A percentile compares a stretch with the other conserved stretches of the same genome.
Evolutionary conservation across 2,888 invertebrate species (phyloP).

Genomic region (Cataglyphis livida): DNA sequence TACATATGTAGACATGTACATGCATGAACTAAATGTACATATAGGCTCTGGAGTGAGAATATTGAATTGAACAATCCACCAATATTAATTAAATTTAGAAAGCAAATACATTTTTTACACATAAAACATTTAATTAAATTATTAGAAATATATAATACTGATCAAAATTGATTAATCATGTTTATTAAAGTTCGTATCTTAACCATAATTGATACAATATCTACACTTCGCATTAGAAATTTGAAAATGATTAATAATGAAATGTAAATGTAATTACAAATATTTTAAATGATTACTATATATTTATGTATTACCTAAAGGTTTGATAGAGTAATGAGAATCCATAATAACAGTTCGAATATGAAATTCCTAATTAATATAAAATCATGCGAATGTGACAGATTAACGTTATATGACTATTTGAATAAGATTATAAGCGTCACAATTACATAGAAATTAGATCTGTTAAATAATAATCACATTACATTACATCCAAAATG

Average conservation of each 20-base stretch:
- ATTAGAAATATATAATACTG: not conserved
- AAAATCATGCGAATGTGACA: conserved; percentile 8
- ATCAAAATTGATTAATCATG: not conserved
- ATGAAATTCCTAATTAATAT: conserved; percentile 30
- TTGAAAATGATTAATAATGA: not conserved
- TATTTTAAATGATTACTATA: conserved; percentile 8
- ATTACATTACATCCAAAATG: conserved; percentile 19
- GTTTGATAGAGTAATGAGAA: conserved; percentile 12
- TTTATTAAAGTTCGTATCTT: not conserved
- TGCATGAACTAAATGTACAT: conserved; percentile 3
- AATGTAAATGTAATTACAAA: not conserved
- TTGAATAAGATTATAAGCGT: conserved; percentile 31
- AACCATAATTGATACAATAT: not conserved
- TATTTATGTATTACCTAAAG: conserved; percentile 6
- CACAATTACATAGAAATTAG: conserved; percentile 24
- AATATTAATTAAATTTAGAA: conserved; percentile 12
- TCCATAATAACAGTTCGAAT: conserved; percentile 14
- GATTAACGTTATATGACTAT: conserved; percentile 32
- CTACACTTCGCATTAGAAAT: not conserved
- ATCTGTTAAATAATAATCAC: conserved; percentile 1
- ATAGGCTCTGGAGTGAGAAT: conserved; percentile 4
- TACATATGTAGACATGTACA: not conserved
- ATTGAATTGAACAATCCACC: conserved; percentile 7
- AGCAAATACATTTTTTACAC: not conserved
- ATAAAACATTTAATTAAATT: not conserved